phyloP scores from a whole-genome alignment of 2,888 invertebrate species.

The Eristalinus aeneus region DNA sequence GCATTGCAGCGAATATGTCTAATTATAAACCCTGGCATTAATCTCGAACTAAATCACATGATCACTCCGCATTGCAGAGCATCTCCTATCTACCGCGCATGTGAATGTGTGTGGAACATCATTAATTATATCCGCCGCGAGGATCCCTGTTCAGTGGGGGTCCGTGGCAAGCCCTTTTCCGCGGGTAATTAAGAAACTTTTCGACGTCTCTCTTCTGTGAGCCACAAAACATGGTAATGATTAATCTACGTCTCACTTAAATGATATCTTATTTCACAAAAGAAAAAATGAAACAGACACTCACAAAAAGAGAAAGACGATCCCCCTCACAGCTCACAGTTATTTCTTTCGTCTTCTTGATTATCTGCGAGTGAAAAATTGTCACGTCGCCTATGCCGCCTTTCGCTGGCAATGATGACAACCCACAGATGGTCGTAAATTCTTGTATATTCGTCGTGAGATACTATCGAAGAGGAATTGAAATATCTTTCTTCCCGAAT shows the following conservation, averaged over 20 bases:
- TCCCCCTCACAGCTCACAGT: background rate
- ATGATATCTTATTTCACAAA: conserved; percentile 67
- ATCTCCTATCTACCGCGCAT: background rate
- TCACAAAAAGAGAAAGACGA: background rate
- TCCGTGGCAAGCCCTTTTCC: conserved; percentile 59
- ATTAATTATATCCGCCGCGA: conserved; percentile 54
- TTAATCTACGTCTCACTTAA: conserved; percentile 53
- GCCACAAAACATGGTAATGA: conserved; percentile 53
- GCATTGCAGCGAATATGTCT: conserved; percentile 63
- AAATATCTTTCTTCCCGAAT: conserved; percentile 56
- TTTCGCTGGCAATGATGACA: conserved; percentile 53
- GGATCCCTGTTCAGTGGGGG: conserved; percentile 56
- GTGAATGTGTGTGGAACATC: conserved; percentile 36
- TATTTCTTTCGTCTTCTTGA: conserved; percentile 51
- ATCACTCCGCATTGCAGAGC: conserved; percentile 50
- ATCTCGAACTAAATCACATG: conserved; percentile 61
- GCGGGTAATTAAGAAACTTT: conserved; percentile 63
- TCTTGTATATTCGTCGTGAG: conserved; percentile 54
- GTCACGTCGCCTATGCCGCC: conserved; percentile 57
- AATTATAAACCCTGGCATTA: conserved; percentile 69
- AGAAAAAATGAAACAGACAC: background rate
- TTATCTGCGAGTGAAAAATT: conserved; percentile 68
- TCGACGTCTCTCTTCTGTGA: conserved; percentile 30
- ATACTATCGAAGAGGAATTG: conserved; percentile 62
- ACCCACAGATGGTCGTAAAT: conserved; percentile 63